A percentile compares a stretch with the other conserved stretches of the same genome.
Conservation (phyloP, 1,140 invertebrate species). For the Neodiprion virginianus region DNA sequence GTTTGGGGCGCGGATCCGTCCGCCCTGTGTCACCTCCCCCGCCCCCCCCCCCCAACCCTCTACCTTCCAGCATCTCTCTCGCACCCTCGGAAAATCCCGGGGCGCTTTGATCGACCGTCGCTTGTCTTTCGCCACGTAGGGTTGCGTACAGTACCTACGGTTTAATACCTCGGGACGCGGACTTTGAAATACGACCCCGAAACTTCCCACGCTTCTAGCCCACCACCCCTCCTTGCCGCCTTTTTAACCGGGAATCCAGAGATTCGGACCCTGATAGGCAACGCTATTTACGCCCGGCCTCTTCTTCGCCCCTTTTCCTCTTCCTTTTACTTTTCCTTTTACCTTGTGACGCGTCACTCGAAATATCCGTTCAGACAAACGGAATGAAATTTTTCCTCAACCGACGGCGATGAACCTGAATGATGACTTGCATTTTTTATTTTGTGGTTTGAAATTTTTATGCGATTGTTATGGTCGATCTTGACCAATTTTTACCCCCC, state of each 20-base stretch:
- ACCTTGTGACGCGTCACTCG: conserved; percentile 4
- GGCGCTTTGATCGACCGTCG: conserved; percentile 14
- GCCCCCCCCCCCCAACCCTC: background rate
- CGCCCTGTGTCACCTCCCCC: background rate
- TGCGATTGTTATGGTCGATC: no score
- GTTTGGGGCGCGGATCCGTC: background rate
- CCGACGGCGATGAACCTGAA: no score
- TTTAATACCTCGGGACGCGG: conserved; percentile 18
- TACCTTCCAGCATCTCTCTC: conserved; percentile 5
- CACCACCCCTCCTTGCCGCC: conserved; percentile 6
- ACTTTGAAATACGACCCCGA: conserved; percentile 12
- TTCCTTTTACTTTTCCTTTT: background rate
- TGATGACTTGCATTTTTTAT: no score
- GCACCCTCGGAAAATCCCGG: background rate
- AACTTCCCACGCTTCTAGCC: conserved; percentile 25
- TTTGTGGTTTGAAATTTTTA: no score
- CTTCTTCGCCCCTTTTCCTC: conserved; percentile 8
- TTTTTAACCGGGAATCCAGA: background rate
- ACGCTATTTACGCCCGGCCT: conserved; percentile 5
- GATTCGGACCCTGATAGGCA: background rate
- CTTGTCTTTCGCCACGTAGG: background rate
- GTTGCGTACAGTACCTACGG: no score
- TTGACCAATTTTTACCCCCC: no score
- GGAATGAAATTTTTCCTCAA: no score
- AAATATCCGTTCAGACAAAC: background rate